A percentile compares a stretch with the other conserved stretches of the same genome.
These are phyloP conservation scores for Leptinotarsa haldemani DNA, from an alignment of 2,888 invertebrate species.

Conservation along the genomic window DNA sequence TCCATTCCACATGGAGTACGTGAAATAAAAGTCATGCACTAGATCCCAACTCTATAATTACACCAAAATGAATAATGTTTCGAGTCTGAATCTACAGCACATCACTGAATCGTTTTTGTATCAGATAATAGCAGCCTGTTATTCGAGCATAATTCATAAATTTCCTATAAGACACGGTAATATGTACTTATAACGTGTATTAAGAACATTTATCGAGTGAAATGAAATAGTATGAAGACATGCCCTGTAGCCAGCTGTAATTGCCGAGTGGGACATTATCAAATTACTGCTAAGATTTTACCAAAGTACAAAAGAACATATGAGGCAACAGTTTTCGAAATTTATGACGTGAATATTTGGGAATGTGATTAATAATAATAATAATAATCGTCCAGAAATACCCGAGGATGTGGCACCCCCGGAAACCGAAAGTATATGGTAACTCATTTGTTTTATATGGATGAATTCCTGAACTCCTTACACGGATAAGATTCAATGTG, in stretches of 20 bases:
- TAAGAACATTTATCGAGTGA: conserved; percentile 41
- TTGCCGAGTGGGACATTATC: conserved; percentile 33
- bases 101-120: conserved; percentile 32
- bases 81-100: conserved; percentile 33
- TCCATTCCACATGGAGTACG: conserved; percentile 14
- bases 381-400: too few relatives aligned
- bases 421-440: too few relatives aligned
- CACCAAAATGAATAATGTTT: conserved; percentile 24
- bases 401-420: too few relatives aligned
- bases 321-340: too few relatives aligned
- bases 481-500: too few relatives aligned
- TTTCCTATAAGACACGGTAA: conserved; percentile 40
- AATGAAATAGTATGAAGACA: conserved; percentile 35
- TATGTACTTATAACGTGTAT: conserved; percentile 38
- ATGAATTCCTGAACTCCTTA: too few relatives aligned
- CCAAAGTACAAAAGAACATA: too few relatives aligned
- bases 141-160: conserved; percentile 41
- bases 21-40: conserved; percentile 23
- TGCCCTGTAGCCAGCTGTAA: conserved; percentile 25
- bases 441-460: too few relatives aligned
- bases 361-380: too few relatives aligned
- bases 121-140: conserved; percentile 41
- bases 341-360: too few relatives aligned
- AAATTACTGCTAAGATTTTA: not conserved
- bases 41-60: conserved; percentile 27